phyloP scores from a whole-genome alignment of 37 sponge, comb jelly and placozoan genomes.

The Beroe forskalii region DNA sequence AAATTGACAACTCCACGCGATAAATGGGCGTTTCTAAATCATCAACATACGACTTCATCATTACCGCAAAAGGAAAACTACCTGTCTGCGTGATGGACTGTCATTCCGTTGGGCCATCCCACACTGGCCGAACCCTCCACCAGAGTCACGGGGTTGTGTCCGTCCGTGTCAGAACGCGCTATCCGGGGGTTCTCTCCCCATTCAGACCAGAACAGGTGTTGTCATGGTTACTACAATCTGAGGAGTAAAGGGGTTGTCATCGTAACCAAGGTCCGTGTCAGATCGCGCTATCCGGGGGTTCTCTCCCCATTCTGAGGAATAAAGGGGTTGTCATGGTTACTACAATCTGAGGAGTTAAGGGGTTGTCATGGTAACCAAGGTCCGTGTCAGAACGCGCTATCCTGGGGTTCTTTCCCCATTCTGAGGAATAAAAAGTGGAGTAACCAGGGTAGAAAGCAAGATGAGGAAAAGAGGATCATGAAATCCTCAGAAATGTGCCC shows the following conservation, averaged over 20 bases:
- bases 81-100: constrained; percentile 56
- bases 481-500: too few relatives aligned
- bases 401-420: constrained; percentile 36
- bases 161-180: constrained; percentile 46
- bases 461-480: too few relatives aligned
- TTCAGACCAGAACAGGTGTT: background rate
- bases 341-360: background rate
- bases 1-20: too few relatives aligned
- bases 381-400: constrained; percentile 41
- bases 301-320: constrained; percentile 20
- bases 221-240: background rate
- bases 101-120: constrained; percentile 59
- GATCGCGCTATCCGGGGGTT: constrained; percentile 37
- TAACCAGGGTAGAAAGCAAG: too few relatives aligned
- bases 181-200: constrained; percentile 35
- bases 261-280: constrained; percentile 52
- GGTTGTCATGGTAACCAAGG: background rate
- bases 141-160: background rate
- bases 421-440: too few relatives aligned
- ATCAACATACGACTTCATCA: too few relatives aligned
- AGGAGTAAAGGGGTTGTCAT: background rate
- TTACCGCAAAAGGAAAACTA: too few relatives aligned
- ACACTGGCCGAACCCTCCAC: background rate
- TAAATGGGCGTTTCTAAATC: too few relatives aligned
- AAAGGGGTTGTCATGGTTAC: background rate